Conservation (phyloP, 2,113 vertebrate species). For the Strix aluco region DNA sequence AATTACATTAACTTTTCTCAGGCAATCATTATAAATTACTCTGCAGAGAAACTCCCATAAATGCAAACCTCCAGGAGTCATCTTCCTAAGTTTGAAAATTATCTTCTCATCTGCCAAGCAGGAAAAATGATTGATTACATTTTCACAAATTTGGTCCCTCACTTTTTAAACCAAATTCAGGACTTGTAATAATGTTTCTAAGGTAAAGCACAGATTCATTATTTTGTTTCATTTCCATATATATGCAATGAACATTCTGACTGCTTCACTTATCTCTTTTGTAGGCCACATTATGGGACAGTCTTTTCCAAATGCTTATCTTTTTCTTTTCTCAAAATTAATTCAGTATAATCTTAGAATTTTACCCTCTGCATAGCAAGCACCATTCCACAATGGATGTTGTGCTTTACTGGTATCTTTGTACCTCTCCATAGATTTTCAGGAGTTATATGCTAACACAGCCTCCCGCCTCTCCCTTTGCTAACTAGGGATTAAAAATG, state of each 20-base stretch:
- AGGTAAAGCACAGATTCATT: background rate
- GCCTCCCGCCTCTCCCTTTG: background rate
- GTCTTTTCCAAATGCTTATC: background rate
- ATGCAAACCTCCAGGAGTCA: background rate
- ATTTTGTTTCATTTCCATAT: background rate
- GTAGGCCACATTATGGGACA: background rate
- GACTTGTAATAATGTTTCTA: background rate
- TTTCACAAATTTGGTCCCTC: background rate
- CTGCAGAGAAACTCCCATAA: background rate
- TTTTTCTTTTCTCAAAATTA: background rate
- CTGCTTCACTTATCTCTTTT: background rate
- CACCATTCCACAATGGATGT: background rate
- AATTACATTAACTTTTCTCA: background rate
- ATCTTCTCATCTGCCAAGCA: background rate
- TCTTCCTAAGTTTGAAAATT: background rate
- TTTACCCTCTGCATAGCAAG: background rate
- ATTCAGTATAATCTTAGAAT: background rate
- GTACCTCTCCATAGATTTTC: background rate
- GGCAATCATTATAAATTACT: background rate
- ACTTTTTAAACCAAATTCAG: background rate
- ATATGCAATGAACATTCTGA: background rate
- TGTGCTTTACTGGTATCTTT: background rate
- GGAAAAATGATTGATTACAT: background rate
- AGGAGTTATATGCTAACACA: background rate
- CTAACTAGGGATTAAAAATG: background rate